Base-by-base conservation (phyloP, 2,113 vertebrate species). In the Plecotus auritus region DNA sequence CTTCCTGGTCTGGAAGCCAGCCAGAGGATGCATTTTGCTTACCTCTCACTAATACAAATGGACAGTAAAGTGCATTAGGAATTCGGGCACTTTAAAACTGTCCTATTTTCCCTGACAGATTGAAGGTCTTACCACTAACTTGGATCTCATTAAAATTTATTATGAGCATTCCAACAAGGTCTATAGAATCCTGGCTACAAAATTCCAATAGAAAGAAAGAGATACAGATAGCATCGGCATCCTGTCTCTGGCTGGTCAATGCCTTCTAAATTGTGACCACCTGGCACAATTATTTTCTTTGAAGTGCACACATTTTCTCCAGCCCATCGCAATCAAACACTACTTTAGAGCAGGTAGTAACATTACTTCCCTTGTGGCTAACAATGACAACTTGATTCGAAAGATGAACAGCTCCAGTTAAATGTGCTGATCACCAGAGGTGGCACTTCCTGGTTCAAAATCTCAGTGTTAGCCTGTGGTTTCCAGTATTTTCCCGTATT, bases 321-420 rank as follows among this genome's bases (percentile, higher is more conserved):
- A 76, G 84, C 90, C 91, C 93, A 61, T 97, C 18, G 77, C 90
- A 88, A 95, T 96, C 96, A 98, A 93, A 93, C 73, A 86, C 59
- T 22, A 8, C 91, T 98, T 95, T 92, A 84, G 80, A 95, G 94
- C 94, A 98, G 97, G 96, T 51, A 98, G 91, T 61, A 96, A 72
- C 69, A 86, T 76, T 85, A 83, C 67, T 97, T 95, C 89, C 83
- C 91, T 92, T 54, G 67, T 83, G 81, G 67, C 10, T 95, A 97
- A 98, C 92, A 97, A 98, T 77, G 92, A 73, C 37, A 94, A 69
- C 91, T 97, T 96, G 96, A 98, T 96, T 70, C 84, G 93, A 89
- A 96, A 92, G 83, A 88, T 4, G 89, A 97, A 76, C 0, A 84
- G 76, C 51, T 66, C 80, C 74, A 32, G 12, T 90, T 61, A 85